Evolutionary conservation across 1,140 invertebrate species (phyloP).

Genomic region (Armadillidium nasatum): DNA sequence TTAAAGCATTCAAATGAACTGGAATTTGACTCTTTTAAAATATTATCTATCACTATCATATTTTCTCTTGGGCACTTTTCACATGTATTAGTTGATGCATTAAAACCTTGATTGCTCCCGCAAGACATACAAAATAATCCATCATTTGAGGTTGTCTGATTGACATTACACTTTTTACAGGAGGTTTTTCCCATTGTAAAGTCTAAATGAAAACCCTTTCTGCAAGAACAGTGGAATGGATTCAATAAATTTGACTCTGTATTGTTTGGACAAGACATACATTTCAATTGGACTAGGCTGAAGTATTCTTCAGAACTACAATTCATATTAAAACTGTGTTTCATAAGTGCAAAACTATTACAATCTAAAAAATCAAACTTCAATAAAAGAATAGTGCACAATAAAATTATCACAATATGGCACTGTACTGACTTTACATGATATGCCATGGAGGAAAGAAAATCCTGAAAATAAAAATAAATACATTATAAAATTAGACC

Average conservation of each 20-base stretch:
- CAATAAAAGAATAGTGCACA: too few species aligned
- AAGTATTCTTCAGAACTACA: slow-evolving; percentile 12
- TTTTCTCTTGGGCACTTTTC: slow-evolving; percentile 21
- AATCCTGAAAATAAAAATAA: too few species aligned
- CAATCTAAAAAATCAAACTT: too few species aligned
- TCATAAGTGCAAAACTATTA: too few species aligned
- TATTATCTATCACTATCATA: slow-evolving; percentile 29
- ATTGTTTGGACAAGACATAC: neutral
- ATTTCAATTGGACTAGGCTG: neutral
- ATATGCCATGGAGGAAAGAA: too few species aligned
- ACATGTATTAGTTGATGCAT: slow-evolving; percentile 30
- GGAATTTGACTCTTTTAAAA: slow-evolving; percentile 31
- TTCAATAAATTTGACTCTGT: neutral
- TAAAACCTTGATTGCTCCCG: slow-evolving; percentile 7
- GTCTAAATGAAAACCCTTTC: slow-evolving; percentile 17
- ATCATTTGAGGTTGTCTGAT: slow-evolving; percentile 30
- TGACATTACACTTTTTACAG: slow-evolving; percentile 32
- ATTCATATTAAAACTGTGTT: neutral
- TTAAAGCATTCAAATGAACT: slow-evolving; percentile 49
- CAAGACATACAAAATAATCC: slow-evolving; percentile 35
- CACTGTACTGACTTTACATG: too few species aligned
- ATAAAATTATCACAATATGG: too few species aligned
- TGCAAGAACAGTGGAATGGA: slow-evolving; percentile 22
- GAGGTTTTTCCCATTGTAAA: neutral
- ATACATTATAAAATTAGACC: too few species aligned